Percentiles rank a stretch among this genome's conserved stretches.
phyloP scores from a whole-genome alignment of 2,888 invertebrate species.

The Syrista parreyssii region DNA sequence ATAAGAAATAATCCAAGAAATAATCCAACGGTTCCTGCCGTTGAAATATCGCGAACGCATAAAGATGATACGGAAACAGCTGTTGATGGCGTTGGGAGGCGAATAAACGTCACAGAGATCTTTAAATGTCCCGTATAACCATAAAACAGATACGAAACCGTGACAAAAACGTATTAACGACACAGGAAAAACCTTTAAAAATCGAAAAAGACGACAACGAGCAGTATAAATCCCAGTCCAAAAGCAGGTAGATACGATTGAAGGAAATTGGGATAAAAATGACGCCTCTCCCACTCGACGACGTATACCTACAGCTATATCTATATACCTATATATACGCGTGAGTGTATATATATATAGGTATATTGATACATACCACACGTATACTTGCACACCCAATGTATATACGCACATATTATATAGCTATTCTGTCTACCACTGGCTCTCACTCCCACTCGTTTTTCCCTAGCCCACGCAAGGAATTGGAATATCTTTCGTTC shows the following conservation, averaged over 20 bases:
- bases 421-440: neutral
- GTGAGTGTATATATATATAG: neutral
- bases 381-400: neutral
- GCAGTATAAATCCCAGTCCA: neutral
- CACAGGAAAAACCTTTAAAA: conserved; percentile 36
- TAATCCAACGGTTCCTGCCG: conserved; percentile 17
- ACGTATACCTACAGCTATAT: neutral
- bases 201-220: neutral
- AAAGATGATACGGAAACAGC: conserved; percentile 38
- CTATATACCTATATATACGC: neutral
- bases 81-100: conserved; percentile 45
- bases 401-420: neutral
- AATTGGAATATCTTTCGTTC: neutral
- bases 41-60: conserved; percentile 27
- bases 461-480: neutral
- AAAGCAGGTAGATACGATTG: neutral
- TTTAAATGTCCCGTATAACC: neutral
- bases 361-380: neutral
- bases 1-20: conserved; percentile 9
- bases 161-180: conserved; percentile 34
- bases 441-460: neutral
- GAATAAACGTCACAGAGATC: conserved; percentile 40
- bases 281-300: neutral
- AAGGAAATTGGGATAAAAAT: neutral
- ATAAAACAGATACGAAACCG: conserved; percentile 35